Evolutionary conservation across 2,113 vertebrate genomes (phyloP), one percentile per base, ranked within the genome.

Genomic region (Siniperca knerii): DNA sequence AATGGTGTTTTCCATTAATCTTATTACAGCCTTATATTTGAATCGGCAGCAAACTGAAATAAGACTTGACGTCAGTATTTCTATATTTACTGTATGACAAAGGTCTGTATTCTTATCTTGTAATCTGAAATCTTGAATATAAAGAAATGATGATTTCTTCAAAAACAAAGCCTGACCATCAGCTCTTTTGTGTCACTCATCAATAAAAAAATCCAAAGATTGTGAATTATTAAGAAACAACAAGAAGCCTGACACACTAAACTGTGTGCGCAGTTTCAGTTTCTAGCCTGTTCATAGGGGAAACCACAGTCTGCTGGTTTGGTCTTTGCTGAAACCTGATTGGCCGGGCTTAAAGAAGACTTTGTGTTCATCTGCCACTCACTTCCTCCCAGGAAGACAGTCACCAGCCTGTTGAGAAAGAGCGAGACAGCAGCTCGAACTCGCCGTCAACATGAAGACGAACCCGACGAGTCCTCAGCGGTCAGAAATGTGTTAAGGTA

Each of bases 321-420:
- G 20, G 37, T n/a, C 21, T 57, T 57, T n/a, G 64, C 18, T 82
- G 48, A 21, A 8, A 25, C 10, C 86, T 90, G 89, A 95, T 96
- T 96, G 93, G 94, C 74, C 33, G 35, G 6, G 20, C 23, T 55
- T 11, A 3, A n/a, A 42, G 46, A 58, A 82, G 21, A 46, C 80
- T 4, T 69, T 0, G 37, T 77, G 40, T 67, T 69, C 75, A 5
- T 82, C 13, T 75, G 82, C 80, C 80, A 57, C 74, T 71, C 6
- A 94, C 92, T 96, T 96, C 95, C 94, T 95, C 75, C 15, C 92
- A 95, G 94, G 93, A 95, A 95, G 90, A 81, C 37, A 2, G 52
- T 48, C 50, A 20, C 25, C 77, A 80, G 72, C 79, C 16, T 33
- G 77, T 73, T 84, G 80, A 92, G 57, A 80, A 82, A 90, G 61